phyloP scores from a whole-genome alignment of 2,797 vertebrate genomes.

The Myotis myotis region DNA sequence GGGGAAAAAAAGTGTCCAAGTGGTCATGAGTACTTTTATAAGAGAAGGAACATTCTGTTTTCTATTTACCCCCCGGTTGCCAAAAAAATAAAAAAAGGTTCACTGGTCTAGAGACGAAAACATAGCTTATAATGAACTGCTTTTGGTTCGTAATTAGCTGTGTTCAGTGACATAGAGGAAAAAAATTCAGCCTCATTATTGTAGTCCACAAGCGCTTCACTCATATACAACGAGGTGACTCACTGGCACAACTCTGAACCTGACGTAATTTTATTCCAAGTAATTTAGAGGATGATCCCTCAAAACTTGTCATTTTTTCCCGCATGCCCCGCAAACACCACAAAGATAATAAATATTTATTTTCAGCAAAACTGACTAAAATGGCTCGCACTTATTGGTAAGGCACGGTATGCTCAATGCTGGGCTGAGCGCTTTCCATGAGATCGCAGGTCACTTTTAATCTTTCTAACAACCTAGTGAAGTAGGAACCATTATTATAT shows the following conservation, averaged over 20 bases:
- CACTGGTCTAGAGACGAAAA: not conserved
- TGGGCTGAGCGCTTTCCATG: not conserved
- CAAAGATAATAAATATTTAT: not conserved
- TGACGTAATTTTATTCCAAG: not conserved
- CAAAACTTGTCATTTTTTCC: not conserved
- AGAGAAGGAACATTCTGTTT: not conserved
- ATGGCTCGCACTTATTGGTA: not conserved
- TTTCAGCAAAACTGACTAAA: not conserved
- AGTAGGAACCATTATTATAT: not conserved
- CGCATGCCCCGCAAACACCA: not conserved
- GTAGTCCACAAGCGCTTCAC: not conserved
- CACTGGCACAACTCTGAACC: not conserved
- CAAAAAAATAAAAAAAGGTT: not conserved
- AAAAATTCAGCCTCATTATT: not conserved
- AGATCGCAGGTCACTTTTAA: not conserved
- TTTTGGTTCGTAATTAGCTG: not conserved
- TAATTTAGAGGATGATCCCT: not conserved
- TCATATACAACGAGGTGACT: not conserved
- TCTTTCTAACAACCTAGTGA: not conserved
- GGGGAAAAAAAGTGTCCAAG: not conserved
- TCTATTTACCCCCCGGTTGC: rapidly evolving
- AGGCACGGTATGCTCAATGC: not conserved
- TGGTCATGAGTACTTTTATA: not conserved
- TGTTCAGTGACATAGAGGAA: not conserved
- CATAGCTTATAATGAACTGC: not conserved